Percentiles rank a stretch among this genome's conserved stretches.
These are phyloP conservation scores for Myotis lucifugus DNA, from an alignment of 2,113 vertebrate genomes.

Conservation along the genomic window DNA sequence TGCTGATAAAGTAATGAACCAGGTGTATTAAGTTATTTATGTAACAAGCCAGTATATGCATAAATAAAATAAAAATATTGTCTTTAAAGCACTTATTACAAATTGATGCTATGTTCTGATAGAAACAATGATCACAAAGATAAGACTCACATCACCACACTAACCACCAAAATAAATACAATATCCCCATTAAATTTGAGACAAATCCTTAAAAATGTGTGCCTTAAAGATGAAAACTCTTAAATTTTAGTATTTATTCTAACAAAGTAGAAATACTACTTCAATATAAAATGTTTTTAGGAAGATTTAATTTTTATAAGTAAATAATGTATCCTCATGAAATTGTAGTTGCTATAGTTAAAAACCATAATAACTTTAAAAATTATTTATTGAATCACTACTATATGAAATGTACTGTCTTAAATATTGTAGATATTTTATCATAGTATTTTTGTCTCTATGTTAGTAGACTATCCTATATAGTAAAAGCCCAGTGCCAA, in stretches of 20 bases:
- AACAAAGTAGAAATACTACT: neutral
- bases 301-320: neutral
- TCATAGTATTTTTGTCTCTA: neutral
- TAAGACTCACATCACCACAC: neutral
- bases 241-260: neutral
- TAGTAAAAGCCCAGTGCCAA: too few relatives aligned
- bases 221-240: neutral
- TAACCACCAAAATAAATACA: neutral
- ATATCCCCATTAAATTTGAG: neutral
- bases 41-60: neutral
- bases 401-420: neutral
- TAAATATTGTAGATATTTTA: neutral
- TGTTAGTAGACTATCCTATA: neutral
- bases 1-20: neutral
- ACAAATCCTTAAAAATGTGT: neutral
- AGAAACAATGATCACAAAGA: neutral
- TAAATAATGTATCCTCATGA: neutral
- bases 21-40: neutral
- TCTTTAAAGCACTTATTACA: neutral
- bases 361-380: neutral
- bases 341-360: neutral
- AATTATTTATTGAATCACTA: neutral
- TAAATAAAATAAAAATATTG: neutral
- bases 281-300: neutral
- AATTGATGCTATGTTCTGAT: neutral